Evolutionary conservation across 2,888 invertebrate genomes (phyloP), one percentile per base, ranked within the genome.

Genomic region (Lycocerus yunnanus): DNA sequence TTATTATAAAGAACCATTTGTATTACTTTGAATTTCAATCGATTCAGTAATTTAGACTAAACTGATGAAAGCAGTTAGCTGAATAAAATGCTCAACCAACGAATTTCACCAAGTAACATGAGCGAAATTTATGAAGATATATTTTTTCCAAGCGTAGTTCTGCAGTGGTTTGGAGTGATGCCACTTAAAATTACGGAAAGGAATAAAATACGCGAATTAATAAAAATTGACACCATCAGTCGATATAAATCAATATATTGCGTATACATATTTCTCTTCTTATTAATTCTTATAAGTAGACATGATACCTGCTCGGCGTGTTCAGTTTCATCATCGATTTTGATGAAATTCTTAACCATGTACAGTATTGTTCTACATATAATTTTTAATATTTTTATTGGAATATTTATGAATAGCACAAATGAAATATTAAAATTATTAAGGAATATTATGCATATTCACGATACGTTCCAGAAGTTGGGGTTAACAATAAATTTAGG

Each of bases 291-390:
- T 1, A 4, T 43, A 0, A 1, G n/a, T 43, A 5, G 13, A 43
- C 27, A 5, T 27, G 0, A 1, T n/a, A 5, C 1, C n/a, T n/a
- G 5, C 1, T 43, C 6, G 0, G 8, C 0, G n/a, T n/a, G n/a
- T 43, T 6, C 43, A n/a, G 11, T 43, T n/a, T n/a, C 43, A 0
- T n/a, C n/a, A n/a, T n/a, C n/a, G 2, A 43, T 0, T 43, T 6
- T n/a, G n/a, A 6, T 2, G 5, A n/a, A 43, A 43, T 2, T 43
- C 6, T n/a, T 43, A 4, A 5, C 5, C 6, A n/a, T 43, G 8
- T 43, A 43, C 43, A 8, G 0, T 2, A n/a, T n/a, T 43, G 1
- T 6, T 1, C 0, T 43, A 0, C 43, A 43, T n/a, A 43, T 43
- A 43, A 6, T 6, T 43, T 2, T 6, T 0, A 43, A 43, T n/a